Evolutionary conservation across 2,113 vertebrate genomes (phyloP).

Genomic region (Chiloscyllium plagiosum): DNA sequence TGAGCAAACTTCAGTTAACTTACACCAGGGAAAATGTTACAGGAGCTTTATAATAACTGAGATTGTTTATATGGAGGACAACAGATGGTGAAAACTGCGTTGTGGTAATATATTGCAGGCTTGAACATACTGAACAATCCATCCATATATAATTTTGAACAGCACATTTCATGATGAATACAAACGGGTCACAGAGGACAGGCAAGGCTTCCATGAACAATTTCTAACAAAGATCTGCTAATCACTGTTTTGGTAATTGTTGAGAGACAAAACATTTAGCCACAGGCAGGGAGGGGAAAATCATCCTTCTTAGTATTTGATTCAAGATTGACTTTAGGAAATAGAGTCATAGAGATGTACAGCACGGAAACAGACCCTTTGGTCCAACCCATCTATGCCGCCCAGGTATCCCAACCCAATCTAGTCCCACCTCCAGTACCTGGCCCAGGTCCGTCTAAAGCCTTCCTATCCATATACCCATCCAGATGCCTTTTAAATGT

Average conservation of each 20-base stretch:
- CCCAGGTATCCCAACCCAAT: no score
- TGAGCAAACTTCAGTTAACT: neutral
- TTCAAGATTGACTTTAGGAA: neutral
- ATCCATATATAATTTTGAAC: neutral
- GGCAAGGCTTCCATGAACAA: neutral
- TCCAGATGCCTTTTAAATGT: no score
- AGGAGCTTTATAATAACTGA: neutral
- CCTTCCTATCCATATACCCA: no score
- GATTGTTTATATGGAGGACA: conserved; percentile 8
- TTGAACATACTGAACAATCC: no score
- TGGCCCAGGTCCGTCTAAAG: no score
- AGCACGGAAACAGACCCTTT: no score
- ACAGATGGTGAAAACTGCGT: neutral
- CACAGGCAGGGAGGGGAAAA: neutral
- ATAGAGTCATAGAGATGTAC: neutral
- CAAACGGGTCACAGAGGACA: neutral
- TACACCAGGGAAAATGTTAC: neutral
- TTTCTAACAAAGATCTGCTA: neutral
- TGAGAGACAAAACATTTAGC: neutral
- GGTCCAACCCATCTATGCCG: no score
- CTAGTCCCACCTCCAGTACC: no score
- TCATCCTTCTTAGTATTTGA: neutral
- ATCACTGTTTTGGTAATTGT: neutral
- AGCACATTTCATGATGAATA: neutral
- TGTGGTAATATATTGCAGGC: neutral